Base-by-base conservation (phyloP, 1,140 invertebrate species). In the Drosophila trapezifrons region DNA sequence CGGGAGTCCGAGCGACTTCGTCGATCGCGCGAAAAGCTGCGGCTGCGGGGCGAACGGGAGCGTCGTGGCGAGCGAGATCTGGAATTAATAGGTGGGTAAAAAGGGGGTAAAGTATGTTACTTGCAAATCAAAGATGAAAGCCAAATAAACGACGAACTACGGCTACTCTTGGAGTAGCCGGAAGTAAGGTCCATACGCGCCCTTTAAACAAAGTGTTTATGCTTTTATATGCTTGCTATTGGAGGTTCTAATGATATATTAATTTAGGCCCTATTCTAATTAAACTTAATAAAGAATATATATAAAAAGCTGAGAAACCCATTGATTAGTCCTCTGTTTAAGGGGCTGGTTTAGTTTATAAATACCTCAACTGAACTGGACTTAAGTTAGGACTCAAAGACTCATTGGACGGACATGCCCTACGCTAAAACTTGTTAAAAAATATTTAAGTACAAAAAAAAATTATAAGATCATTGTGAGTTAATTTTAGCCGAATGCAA, bases 31-130 rank as follows among this genome's bases (percentile, higher is more conserved):
- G 79, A 81, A 18, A 78, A 82, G 63, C 79, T 81, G 7, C 79
- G 79, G 43, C 79, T 81, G 22, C 79, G 79, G n/a, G 79, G 79
- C 22, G 79, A 69, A 22, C 79, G 79, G 20, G 79, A 81, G 20
- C 79, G 79, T 17, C 75, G 76, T 40, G 79, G 79, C 20, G 79
- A 82, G 25, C 79, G 79, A 27, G 79, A 81, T 45, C 79, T 81
- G 79, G 37, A 81, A 81, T 25, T 45, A 42, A 70, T 17, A 46
- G 42, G 37, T 76, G 40, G n/a, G 45, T 37, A 45, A 25, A 17
- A 25, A 46, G 8, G 12, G 17, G 42, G n/a, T 22, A 22, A n/a
- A 15, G 8, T 35, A 56, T 29, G 13, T 47, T 59, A 35, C 2
- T 59, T 15, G 22, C 4, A 18, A 57, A 20, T 35, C 22, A 51